Conservation (phyloP, 1,140 invertebrate species). For the Sitophilus oryzae region DNA sequence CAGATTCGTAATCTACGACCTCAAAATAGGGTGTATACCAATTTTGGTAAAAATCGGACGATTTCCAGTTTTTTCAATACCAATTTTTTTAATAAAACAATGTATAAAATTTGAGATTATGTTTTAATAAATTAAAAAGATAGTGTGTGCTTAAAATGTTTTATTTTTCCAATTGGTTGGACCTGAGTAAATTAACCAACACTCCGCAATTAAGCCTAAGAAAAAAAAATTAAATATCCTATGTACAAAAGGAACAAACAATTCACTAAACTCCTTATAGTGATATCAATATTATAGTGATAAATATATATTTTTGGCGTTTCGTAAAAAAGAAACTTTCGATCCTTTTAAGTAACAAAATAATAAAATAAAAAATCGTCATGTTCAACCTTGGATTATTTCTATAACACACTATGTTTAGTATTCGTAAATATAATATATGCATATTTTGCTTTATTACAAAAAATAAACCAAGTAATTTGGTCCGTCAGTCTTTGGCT, state of each 20-base stretch:
- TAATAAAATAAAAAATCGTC: slow-evolving; percentile 40
- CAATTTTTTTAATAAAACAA: no score
- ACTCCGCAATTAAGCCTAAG: slow-evolving; percentile 19
- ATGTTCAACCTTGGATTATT: slow-evolving; percentile 29
- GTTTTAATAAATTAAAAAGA: no score
- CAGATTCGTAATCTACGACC: no score
- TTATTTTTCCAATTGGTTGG: no score
- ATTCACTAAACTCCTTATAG: slow-evolving; percentile 33
- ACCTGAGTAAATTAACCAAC: slow-evolving; percentile 5
- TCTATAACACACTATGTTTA: slow-evolving; percentile 8
- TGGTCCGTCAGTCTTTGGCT: slow-evolving; percentile 26
- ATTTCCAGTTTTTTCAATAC: no score
- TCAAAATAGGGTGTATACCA: no score
- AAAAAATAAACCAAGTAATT: slow-evolving; percentile 18
- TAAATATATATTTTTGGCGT: slow-evolving; percentile 44
- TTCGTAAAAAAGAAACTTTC: slow-evolving; percentile 40
- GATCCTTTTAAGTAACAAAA: slow-evolving; percentile 42
- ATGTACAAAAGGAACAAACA: slow-evolving; percentile 45
- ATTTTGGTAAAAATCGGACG: no score
- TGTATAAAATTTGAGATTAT: no score
- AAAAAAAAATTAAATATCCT: slow-evolving; percentile 28
- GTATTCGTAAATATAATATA: slow-evolving; percentile 5
- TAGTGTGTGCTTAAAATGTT: no score
- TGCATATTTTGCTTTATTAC: slow-evolving; percentile 9
- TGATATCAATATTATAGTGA: slow-evolving; percentile 30